Base-by-base conservation (phyloP, 2,113 vertebrate genomes). In the Rana temporaria region DNA sequence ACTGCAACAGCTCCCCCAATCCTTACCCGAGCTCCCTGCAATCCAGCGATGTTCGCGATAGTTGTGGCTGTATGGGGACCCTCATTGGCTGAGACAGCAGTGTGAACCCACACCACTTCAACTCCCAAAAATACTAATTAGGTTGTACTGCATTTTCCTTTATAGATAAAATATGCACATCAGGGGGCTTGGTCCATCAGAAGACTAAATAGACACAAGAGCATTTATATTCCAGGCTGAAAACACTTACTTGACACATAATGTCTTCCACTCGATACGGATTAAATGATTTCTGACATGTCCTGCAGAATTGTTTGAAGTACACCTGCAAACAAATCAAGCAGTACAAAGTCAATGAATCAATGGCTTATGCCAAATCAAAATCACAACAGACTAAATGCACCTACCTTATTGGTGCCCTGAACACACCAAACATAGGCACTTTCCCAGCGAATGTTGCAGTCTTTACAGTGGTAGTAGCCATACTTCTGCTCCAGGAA, bases 351-450 rank as follows among this genome's bases (percentile, higher is more conserved):
- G 7, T 65, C 11, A 64, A 22, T 17, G 7, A n/a, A 5, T 16
- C 38, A 62, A 1, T 62, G 59, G 32, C 19, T 20, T 18, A 26
- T 14, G 20, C 20, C 24, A 63, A 14, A 63, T 62, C n/a, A 9
- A n/a, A n/a, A 30, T 38, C 6, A 32, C 2, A 11, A 57, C 1
- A 15, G 32, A 22, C 72, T 24, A 8, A 34, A 12, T 15, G 18
- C 12, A 60, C 85, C 85, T 86, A 97, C 98, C 96, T 99, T 99
- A 88, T 90, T 98, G 7, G 98, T 99, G 78, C 96, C 97, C 89
- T 98, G 97, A 52, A 99, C 97, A 48, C 97, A 99, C 97, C 97
- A 98, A 78, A 98, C 98, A 0, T 99, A 99, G 0, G 98, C 98
- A 8, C 98, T 99, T 88, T 99, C 98, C 98, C 98, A 99, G 4